Conservation (phyloP, 2,888 invertebrate species). For the Habrosyne pyritoides region DNA sequence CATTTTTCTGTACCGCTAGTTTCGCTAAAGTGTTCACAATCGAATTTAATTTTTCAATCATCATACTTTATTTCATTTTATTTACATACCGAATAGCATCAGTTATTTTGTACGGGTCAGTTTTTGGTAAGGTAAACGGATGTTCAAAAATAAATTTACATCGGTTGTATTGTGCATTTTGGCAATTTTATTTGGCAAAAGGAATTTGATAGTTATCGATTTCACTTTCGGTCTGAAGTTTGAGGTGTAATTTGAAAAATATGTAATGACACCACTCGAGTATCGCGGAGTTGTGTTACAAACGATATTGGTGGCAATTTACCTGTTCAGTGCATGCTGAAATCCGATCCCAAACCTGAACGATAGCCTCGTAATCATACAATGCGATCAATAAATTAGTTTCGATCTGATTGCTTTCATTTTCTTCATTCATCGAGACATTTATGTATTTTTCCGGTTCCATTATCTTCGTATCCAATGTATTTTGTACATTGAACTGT, state of each 20-base stretch:
- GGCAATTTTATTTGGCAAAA: neutral
- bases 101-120: constrained; percentile 1
- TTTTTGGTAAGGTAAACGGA: constrained; percentile 5
- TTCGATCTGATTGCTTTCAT: constrained; percentile 48
- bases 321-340: constrained; percentile 30
- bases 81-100: neutral
- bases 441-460: constrained; percentile 5
- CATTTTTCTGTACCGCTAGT: constrained; percentile 33
- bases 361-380: constrained; percentile 30
- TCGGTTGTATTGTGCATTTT: neutral
- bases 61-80: neutral
- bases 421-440: constrained; percentile 40
- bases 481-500: neutral
- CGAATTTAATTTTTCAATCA: constrained; percentile 18
- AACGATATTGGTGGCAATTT: constrained; percentile 27
- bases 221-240: constrained; percentile 67
- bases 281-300: constrained; percentile 21
- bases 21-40: constrained; percentile 31
- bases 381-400: constrained; percentile 36
- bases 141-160: constrained; percentile 1
- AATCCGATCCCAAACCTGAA: constrained; percentile 34
- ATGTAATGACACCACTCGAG: constrained; percentile 31
- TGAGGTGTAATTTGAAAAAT: constrained; percentile 28
- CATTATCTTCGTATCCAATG: neutral
- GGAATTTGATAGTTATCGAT: constrained; percentile 36